Percentiles rank a stretch among this genome's conserved stretches.
Evolutionary conservation across 2,113 vertebrate species (phyloP).

Genomic region (Pterocles burchelli): DNA sequence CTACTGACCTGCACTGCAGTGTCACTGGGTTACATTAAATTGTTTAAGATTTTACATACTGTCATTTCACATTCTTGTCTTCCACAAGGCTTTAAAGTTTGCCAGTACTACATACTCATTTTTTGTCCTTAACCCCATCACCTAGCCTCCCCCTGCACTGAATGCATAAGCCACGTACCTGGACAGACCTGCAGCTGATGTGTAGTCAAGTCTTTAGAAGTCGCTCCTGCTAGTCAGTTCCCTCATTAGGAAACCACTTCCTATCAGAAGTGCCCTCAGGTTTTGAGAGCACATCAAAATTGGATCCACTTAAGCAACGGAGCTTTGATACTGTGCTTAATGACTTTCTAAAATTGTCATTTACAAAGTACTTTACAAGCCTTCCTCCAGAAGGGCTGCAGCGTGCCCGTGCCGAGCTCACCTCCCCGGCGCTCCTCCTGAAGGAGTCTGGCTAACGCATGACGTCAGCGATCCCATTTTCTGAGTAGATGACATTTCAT

Average conservation of each 20-base stretch:
- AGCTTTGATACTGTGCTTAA: conserved; percentile 61
- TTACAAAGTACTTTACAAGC: conserved; percentile 47
- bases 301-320: conserved; percentile 56
- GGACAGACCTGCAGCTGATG: conserved; percentile 45
- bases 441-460: not conserved
- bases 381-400: conserved; percentile 31
- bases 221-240: conserved; percentile 40
- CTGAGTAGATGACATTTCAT: conserved; percentile 17
- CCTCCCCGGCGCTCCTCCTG: not conserved
- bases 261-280: conserved; percentile 50
- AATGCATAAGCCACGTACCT: conserved; percentile 12
- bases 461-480: not conserved
- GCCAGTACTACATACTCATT: not conserved
- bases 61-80: not conserved
- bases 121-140: not conserved
- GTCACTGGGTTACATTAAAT: not conserved
- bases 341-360: conserved; percentile 65
- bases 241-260: conserved; percentile 51
- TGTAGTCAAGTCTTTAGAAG: conserved; percentile 32
- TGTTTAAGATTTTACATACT: not conserved
- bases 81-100: not conserved
- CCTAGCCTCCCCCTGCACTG: not conserved
- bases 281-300: conserved; percentile 69
- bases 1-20: not conserved
- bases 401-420: not conserved